Percentiles rank a stretch among this genome's conserved stretches.
phyloP scores from a whole-genome alignment of 2,888 invertebrate species.

The Hymenopus coronatus region DNA sequence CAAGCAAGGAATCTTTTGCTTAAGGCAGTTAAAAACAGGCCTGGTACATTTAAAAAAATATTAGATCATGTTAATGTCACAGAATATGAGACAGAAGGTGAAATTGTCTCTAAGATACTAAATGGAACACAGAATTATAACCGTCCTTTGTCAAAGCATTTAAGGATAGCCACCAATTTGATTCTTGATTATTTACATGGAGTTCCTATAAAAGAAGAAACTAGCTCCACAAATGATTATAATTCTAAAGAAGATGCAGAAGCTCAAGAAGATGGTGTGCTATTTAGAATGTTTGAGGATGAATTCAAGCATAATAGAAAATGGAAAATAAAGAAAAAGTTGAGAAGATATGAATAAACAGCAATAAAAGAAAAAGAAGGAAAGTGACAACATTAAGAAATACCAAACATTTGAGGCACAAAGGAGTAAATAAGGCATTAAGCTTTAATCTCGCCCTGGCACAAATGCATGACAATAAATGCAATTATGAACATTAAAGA shows the following conservation, averaged over 20 bases:
- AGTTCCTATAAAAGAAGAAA: neutral
- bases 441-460: no score
- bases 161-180: neutral
- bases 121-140: conserved; percentile 1
- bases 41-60: conserved; percentile 9
- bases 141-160: neutral
- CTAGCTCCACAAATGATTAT: neutral
- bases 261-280: neutral
- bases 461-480: no score
- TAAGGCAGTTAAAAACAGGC: neutral
- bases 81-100: neutral
- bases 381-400: neutral
- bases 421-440: no score
- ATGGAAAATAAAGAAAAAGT: neutral
- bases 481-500: no score
- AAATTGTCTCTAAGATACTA: neutral
- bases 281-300: neutral
- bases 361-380: neutral
- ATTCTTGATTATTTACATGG: neutral
- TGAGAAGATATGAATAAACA: neutral
- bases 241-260: neutral
- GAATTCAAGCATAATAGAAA: neutral
- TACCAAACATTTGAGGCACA: neutral
- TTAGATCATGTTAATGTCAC: neutral
- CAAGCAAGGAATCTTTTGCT: conserved; percentile 12